Evolutionary conservation across 2,888 invertebrate species (phyloP).

Genomic region (Agrotis ipsilon): DNA sequence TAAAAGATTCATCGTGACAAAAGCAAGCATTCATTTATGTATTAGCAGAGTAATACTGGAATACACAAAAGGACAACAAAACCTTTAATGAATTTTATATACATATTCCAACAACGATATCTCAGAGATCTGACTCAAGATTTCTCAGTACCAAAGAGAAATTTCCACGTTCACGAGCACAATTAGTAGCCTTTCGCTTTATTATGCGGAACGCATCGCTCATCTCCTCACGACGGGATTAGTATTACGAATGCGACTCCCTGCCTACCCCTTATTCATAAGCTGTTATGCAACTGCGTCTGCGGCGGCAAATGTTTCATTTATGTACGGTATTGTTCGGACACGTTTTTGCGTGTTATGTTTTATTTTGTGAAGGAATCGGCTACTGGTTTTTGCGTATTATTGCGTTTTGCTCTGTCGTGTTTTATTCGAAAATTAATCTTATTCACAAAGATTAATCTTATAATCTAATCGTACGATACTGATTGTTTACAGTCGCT

Average conservation of each 20-base stretch:
- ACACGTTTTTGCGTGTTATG: background rate
- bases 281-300: conserved; percentile 51
- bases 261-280: conserved; percentile 52
- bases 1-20: background rate
- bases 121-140: background rate
- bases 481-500: no score
- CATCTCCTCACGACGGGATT: conserved; percentile 60
- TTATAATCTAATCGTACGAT: no score
- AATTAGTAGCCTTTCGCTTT: conserved; percentile 43
- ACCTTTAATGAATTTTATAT: background rate
- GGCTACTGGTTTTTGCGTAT: background rate
- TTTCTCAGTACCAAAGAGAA: conserved; percentile 22
- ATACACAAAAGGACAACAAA: background rate
- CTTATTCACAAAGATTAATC: no score
- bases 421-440: no score
- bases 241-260: conserved; percentile 53
- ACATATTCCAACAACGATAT: background rate
- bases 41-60: background rate
- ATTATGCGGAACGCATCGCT: conserved; percentile 42
- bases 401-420: background rate
- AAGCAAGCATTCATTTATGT: background rate
- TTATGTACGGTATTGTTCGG: conserved; percentile 25
- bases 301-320: conserved; percentile 32
- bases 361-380: background rate
- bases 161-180: conserved; percentile 30